phyloP scores from a whole-genome alignment of 2,113 vertebrate genomes.

The Smithornis capensis region DNA sequence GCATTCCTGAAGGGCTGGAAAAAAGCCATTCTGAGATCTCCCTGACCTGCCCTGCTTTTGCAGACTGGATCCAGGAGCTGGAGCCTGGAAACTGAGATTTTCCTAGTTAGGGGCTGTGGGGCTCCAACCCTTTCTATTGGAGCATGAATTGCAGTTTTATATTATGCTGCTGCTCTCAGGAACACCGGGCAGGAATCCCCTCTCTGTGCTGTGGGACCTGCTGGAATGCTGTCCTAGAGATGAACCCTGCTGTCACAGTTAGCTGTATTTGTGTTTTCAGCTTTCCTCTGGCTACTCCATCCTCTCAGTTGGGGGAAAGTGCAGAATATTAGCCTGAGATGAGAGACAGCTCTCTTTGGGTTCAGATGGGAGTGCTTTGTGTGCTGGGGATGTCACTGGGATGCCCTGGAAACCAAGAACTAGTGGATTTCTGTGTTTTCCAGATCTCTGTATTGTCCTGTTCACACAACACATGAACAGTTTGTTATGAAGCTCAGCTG shows the following conservation, averaged over 20 bases:
- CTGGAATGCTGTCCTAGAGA: not conserved
- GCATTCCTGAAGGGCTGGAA: not conserved
- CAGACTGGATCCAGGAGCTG: not conserved
- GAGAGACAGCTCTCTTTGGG: not conserved
- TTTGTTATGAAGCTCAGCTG: not conserved
- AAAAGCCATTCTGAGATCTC: not conserved
- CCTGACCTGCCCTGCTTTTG: not conserved
- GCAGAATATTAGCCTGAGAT: not conserved
- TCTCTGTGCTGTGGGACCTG: not conserved
- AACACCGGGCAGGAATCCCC: not conserved
- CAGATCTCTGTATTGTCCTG: not conserved
- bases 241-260: not conserved
- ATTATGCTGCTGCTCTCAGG: not conserved
- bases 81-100: not conserved
- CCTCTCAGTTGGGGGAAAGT: not conserved
- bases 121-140: not conserved
- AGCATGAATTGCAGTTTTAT: not conserved
- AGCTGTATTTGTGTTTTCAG: not conserved
- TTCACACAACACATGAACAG: not conserved
- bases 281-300: not conserved
- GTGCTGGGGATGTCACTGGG: not conserved
- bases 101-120: not conserved
- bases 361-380: not conserved
- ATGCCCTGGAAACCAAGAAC: not conserved
- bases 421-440: not conserved